Evolutionary conservation across 1,140 invertebrate species (phyloP).

Genomic region (Brachionus sp.): DNA sequence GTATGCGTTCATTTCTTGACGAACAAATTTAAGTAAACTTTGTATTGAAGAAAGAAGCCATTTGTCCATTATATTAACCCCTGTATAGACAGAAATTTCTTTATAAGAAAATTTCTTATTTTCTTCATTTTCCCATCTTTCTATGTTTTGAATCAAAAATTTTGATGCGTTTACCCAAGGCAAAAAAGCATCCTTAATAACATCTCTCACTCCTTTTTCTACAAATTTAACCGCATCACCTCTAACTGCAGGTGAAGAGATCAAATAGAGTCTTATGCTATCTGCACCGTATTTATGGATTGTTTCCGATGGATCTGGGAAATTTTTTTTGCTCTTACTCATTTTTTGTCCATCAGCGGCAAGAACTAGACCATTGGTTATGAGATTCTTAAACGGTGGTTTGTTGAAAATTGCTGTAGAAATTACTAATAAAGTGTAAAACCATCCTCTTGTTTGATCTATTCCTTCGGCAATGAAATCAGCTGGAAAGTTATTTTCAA

Average conservation of each 20-base stretch:
- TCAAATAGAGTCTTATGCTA: slow-evolving; percentile 80
- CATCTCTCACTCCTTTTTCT: slow-evolving; percentile 90
- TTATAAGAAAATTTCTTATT: slow-evolving; percentile 20
- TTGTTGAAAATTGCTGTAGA: slow-evolving; percentile 93
- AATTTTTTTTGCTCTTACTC: slow-evolving; percentile 98
- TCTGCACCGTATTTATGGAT: slow-evolving; percentile 93
- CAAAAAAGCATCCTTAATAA: slow-evolving; percentile 94
- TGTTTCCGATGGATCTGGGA: slow-evolving; percentile 88
- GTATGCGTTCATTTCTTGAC: slow-evolving; percentile 84
- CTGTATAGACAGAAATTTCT: slow-evolving; percentile 47
- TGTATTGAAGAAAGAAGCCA: slow-evolving; percentile 97
- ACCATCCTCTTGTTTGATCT: slow-evolving; percentile 96
- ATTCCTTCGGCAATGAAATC: slow-evolving; percentile 99
- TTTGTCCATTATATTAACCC: slow-evolving; percentile 84
- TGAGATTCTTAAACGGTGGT: slow-evolving; percentile 94
- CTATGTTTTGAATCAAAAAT: slow-evolving; percentile 87
- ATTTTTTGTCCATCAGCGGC: slow-evolving; percentile 92
- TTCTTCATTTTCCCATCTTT: slow-evolving; percentile 71
- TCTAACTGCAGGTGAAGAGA: slow-evolving; percentile 95
- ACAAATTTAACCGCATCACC: slow-evolving; percentile 94
- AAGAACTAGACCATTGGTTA: slow-evolving; percentile 88
- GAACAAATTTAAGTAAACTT: slow-evolving; percentile 79
- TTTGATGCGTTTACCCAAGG: slow-evolving; percentile 99
- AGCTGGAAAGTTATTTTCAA: slow-evolving; percentile 92
- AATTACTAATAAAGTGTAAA: slow-evolving; percentile 88